Evolutionary conservation across 23 tunicate genomes (phyloP).

Genomic region (Trididemnum miniatum): DNA sequence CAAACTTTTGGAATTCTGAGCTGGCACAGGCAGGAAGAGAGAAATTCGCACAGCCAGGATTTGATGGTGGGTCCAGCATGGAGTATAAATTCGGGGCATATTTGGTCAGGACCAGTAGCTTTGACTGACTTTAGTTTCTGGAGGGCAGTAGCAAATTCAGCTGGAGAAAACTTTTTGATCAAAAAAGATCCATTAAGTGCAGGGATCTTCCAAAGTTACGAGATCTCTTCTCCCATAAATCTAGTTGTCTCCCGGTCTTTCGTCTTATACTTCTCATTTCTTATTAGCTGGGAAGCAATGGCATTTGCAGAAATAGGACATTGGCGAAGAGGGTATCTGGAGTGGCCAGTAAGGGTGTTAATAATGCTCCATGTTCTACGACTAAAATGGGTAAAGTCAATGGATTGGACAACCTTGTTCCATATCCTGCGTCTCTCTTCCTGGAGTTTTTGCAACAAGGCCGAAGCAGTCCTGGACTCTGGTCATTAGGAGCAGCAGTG

Average conservation of each 20-base stretch:
- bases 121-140: slow-evolving; percentile 2
- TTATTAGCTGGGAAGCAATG: slow-evolving; percentile 28
- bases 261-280: background rate
- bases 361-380: slow-evolving; percentile 25
- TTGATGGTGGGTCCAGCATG: background rate
- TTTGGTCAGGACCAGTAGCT: slow-evolving; percentile 14
- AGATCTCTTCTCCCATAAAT: slow-evolving; percentile 7
- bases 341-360: slow-evolving; percentile 28
- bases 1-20: slow-evolving; percentile 21
- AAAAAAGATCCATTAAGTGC: background rate
- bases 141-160: background rate
- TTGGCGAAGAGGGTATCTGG: background rate
- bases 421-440: background rate
- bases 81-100: slow-evolving; percentile 8
- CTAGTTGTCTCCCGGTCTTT: slow-evolving; percentile 1
- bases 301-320: slow-evolving; percentile 35
- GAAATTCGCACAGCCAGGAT: background rate
- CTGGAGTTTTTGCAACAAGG: background rate
- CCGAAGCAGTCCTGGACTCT: slow-evolving; percentile 6
- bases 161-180: background rate
- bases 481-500: too few species aligned
- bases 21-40: slow-evolving; percentile 10
- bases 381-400: slow-evolving; percentile 24
- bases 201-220: background rate
- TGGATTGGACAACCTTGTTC: slow-evolving; percentile 31